Percentiles rank a stretch among this genome's conserved stretches.
These are phyloP conservation scores for Cotesia glomerata DNA, from an alignment of 1,140 invertebrate species.

Conservation along the genomic window DNA sequence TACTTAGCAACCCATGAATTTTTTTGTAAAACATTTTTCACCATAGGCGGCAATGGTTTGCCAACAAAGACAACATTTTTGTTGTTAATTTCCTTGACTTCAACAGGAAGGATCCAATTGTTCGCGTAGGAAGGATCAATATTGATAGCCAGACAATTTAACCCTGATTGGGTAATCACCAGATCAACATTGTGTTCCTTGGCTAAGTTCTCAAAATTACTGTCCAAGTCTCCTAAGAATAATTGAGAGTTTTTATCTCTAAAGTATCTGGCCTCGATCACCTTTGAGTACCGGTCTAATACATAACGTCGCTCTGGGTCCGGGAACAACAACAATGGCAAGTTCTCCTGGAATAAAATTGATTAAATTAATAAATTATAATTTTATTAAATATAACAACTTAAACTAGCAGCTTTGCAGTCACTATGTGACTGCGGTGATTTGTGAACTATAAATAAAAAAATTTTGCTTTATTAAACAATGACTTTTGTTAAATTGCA, in stretches of 20 bases:
- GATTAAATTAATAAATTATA: neutral
- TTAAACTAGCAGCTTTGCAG: too few species aligned
- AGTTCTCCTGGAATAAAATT: constrained; percentile 33
- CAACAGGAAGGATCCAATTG: constrained; percentile 58
- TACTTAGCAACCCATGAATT: constrained; percentile 53
- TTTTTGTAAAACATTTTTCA: constrained; percentile 49
- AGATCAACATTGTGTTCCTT: constrained; percentile 50
- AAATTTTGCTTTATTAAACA: too few species aligned
- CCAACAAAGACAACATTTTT: constrained; percentile 61
- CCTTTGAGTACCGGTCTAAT: neutral
- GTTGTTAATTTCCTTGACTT: constrained; percentile 49
- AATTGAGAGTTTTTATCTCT: neutral
- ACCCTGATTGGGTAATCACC: constrained; percentile 60
- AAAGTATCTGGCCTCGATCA: constrained; percentile 27
- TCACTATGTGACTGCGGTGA: too few species aligned
- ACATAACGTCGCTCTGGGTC: neutral
- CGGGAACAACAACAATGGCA: constrained; percentile 35
- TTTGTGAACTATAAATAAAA: too few species aligned
- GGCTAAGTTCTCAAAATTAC: constrained; percentile 53
- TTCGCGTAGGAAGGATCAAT: constrained; percentile 42
- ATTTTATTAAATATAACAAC: neutral
- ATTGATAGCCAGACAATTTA: constrained; percentile 58
- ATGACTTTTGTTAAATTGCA: too few species aligned
- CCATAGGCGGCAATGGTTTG: constrained; percentile 53
- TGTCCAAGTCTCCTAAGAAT: constrained; percentile 54